Percentiles rank a stretch among this genome's conserved stretches.
phyloP scores from a whole-genome alignment of 2,113 vertebrate genomes.

The Anser cygnoides region DNA sequence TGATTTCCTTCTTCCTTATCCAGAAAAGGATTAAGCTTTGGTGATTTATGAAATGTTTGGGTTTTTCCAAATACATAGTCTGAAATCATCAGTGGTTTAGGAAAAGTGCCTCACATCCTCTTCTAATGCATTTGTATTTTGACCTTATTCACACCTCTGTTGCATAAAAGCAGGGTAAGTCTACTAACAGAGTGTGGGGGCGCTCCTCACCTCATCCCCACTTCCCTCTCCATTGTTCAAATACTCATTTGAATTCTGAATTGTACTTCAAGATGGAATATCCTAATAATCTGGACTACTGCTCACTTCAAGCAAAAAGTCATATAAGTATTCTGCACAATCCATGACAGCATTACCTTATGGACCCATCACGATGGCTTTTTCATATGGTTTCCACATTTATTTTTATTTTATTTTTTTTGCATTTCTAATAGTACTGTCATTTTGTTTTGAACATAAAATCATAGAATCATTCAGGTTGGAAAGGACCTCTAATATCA shows the following conservation, averaged over 20 bases:
- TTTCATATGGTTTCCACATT: neutral
- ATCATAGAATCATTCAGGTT: no score
- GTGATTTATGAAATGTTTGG: neutral
- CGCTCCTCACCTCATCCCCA: neutral
- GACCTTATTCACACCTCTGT: neutral
- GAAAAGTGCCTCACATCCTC: neutral
- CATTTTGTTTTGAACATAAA: neutral
- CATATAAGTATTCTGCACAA: neutral
- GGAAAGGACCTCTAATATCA: no score
- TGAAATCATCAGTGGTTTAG: neutral
- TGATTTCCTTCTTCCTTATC: neutral
- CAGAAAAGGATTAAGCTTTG: neutral
- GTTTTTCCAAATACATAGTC: neutral
- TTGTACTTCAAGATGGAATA: neutral
- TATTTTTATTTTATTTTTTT: no score
- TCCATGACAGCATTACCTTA: neutral
- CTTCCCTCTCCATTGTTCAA: neutral
- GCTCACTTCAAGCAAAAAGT: neutral
- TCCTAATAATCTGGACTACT: neutral
- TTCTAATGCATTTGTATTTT: neutral
- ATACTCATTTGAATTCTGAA: neutral
- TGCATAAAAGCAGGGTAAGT: neutral
- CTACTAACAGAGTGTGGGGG: neutral
- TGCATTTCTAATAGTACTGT: neutral
- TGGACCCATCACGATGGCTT: accelerated